Percentiles rank a stretch among this genome's conserved stretches.
Conservation (phyloP, 2,888 invertebrate species). For the Thyatira batis region DNA sequence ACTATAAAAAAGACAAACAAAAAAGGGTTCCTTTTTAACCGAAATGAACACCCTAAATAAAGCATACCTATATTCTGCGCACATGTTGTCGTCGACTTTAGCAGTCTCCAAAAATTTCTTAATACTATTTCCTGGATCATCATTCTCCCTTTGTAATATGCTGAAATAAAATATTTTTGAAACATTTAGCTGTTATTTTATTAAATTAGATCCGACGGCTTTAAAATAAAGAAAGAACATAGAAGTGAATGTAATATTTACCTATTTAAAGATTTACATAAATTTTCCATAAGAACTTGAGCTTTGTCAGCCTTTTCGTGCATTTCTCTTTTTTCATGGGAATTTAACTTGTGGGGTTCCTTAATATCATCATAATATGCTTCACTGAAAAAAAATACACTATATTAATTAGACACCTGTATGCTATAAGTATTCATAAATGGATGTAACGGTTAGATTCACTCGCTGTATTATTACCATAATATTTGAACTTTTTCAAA, state of each 20-base stretch:
- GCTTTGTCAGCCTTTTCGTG: slow-evolving; percentile 30
- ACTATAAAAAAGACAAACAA: too few relatives aligned
- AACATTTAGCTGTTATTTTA: too few relatives aligned
- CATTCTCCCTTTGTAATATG: slow-evolving; percentile 37
- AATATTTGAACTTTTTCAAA: slow-evolving; percentile 37
- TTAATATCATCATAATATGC: slow-evolving; percentile 20
- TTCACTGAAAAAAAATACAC: slow-evolving; percentile 29
- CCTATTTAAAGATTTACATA: slow-evolving; percentile 44
- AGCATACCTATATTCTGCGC: slow-evolving; percentile 37
- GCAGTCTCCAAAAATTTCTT: slow-evolving; percentile 30
- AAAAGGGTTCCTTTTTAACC: too few relatives aligned
- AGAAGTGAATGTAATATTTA: slow-evolving; percentile 19
- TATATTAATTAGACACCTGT: background rate
- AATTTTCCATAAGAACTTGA: slow-evolving; percentile 24
- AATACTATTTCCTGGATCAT: slow-evolving; percentile 24
- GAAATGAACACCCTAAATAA: background rate
- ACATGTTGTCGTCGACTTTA: slow-evolving; percentile 28
- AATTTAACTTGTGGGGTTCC: slow-evolving; percentile 5
- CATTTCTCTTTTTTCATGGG: slow-evolving; percentile 26
- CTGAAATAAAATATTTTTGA: slow-evolving; percentile 24
- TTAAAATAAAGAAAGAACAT: background rate
- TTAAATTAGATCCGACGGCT: too few relatives aligned
- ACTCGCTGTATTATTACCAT: slow-evolving; percentile 40
- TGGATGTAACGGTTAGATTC: background rate
- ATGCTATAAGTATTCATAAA: too few relatives aligned